Percentiles rank a stretch among this genome's conserved stretches.
Conservation (phyloP, 1,140 invertebrate species). For the Megalonaias nervosa region DNA sequence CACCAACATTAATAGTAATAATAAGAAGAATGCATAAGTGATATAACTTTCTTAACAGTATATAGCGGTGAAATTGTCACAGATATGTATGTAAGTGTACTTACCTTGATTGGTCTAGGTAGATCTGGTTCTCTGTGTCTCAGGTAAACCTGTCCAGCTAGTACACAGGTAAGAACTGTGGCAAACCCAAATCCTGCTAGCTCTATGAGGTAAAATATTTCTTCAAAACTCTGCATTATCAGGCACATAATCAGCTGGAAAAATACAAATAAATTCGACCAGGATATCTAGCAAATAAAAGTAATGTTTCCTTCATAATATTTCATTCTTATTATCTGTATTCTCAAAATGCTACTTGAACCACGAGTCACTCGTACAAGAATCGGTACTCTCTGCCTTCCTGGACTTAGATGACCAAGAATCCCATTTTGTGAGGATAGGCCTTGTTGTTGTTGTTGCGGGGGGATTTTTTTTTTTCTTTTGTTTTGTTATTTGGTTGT, state of each 20-base stretch:
- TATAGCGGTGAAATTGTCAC: neutral
- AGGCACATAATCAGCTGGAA: conserved; percentile 57
- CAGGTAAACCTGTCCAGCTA: conserved; percentile 58
- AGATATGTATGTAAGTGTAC: neutral
- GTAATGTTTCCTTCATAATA: neutral
- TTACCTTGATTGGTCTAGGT: conserved; percentile 57
- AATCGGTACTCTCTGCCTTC: too few species aligned
- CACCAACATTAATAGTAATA: neutral
- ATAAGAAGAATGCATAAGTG: neutral
- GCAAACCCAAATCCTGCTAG: conserved; percentile 63
- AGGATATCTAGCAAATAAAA: neutral
- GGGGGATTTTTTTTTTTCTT: too few species aligned
- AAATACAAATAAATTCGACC: neutral
- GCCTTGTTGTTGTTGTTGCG: too few species aligned
- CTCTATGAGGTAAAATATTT: conserved; percentile 65
- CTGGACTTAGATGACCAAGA: too few species aligned
- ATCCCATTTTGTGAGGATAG: too few species aligned
- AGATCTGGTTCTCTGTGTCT: conserved; percentile 54
- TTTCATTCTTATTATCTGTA: neutral
- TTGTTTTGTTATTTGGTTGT: too few species aligned
- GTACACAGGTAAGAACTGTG: conserved; percentile 53
- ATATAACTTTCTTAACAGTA: neutral
- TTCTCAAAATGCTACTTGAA: neutral
- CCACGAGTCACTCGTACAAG: conserved; percentile 2
- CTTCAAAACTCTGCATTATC: conserved; percentile 60